These are phyloP conservation scores for Aspidiotus rigidus DNA, from an alignment of 2,888 invertebrate genomes.

Conservation along the genomic window DNA sequence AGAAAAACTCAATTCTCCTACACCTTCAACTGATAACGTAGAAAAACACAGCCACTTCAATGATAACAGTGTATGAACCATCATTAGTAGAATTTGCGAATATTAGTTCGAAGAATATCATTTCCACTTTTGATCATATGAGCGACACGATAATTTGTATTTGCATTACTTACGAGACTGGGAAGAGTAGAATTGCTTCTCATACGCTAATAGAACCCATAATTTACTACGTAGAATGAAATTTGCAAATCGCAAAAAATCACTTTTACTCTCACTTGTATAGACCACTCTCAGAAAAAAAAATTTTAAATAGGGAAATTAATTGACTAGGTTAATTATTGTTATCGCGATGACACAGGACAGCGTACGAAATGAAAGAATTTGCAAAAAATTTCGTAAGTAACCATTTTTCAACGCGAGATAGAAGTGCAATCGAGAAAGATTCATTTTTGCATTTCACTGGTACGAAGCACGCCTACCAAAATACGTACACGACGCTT, in stretches of 20 bases:
- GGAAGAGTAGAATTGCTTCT: no score
- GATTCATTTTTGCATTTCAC: slow-evolving; percentile 19
- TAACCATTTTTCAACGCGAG: slow-evolving; percentile 31
- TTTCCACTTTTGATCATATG: no score
- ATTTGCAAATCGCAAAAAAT: not conserved
- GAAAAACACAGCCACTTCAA: not conserved
- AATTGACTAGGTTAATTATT: not conserved
- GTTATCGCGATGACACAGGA: no score
- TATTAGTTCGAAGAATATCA: not conserved
- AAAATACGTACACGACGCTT: not conserved
- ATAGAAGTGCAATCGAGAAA: slow-evolving; percentile 30
- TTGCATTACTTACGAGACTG: no score
- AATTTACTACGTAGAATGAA: not conserved
- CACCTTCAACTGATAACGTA: slow-evolving; percentile 2
- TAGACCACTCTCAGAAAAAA: not conserved
- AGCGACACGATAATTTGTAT: no score
- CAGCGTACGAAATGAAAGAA: slow-evolving; percentile 12
- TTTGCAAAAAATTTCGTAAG: slow-evolving; percentile 31
- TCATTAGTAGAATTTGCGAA: not conserved
- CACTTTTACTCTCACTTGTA: not conserved
- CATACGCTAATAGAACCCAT: no score
- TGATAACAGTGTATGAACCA: not conserved
- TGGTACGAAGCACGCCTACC: slow-evolving; percentile 18
- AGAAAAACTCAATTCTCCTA: not conserved
- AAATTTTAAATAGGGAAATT: not conserved